These are phyloP conservation scores for Adela reaumurella DNA, from an alignment of 2,888 invertebrate species.

Conservation along the genomic window DNA sequence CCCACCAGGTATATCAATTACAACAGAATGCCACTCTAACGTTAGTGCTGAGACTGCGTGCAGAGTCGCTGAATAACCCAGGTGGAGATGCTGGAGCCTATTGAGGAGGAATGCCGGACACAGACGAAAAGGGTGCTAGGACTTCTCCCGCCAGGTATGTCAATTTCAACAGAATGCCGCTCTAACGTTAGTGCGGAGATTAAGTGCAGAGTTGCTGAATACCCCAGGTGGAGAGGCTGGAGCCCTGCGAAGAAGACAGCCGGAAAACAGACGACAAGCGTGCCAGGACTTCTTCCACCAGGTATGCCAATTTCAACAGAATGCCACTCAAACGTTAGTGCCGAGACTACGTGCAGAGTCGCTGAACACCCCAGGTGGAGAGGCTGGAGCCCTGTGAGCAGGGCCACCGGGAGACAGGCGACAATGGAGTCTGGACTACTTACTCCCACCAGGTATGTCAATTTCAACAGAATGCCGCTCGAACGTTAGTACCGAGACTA, in stretches of 20 bases:
- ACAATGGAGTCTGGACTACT: slow-evolving; percentile 60
- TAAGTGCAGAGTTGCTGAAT: slow-evolving; percentile 64
- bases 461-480: too few relatives aligned
- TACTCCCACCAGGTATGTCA: slow-evolving; percentile 46
- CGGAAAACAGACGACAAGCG: slow-evolving; percentile 62
- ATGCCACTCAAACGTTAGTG: slow-evolving; percentile 23
- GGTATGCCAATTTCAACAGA: slow-evolving; percentile 19
- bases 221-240: slow-evolving; percentile 60
- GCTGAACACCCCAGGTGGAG: slow-evolving; percentile 63
- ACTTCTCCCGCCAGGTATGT: slow-evolving; percentile 51
- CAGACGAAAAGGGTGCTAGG: slow-evolving; percentile 62
- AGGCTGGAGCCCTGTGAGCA: slow-evolving; percentile 69
- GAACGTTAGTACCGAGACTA: too few relatives aligned
- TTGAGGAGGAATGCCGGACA: slow-evolving; percentile 66
- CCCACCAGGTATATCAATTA: slow-evolving; percentile 38
- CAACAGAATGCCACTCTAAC: slow-evolving; percentile 23
- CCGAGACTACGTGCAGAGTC: slow-evolving; percentile 57
- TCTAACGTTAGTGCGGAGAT: slow-evolving; percentile 41
- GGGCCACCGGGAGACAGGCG: slow-evolving; percentile 64
- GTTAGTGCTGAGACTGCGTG: slow-evolving; percentile 59
- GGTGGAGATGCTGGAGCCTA: slow-evolving; percentile 66
- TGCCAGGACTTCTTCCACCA: slow-evolving; percentile 54
- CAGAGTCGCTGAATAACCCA: slow-evolving; percentile 63
- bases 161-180: too few relatives aligned
- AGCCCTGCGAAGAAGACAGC: slow-evolving; percentile 72